These are phyloP conservation scores for Zoanthus gigantus DNA, from an alignment of 92 coral and sea anemone genomes.

Conservation along the genomic window DNA sequence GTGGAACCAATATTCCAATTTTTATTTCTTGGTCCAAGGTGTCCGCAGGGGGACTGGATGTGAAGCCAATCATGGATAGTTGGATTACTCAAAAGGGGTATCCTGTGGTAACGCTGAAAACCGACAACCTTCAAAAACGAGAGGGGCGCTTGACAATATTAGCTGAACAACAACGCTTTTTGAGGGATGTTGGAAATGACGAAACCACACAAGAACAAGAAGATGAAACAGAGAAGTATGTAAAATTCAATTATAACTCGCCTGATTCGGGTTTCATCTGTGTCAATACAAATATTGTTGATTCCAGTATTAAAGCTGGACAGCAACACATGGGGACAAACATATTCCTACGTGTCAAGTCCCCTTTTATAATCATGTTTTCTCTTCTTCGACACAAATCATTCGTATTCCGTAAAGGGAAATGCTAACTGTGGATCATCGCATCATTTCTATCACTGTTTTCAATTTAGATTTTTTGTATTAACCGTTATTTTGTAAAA, in stretches of 20 bases:
- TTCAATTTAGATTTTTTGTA: too few species aligned
- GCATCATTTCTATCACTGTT: too few species aligned
- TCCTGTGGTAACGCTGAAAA: slow-evolving; percentile 83
- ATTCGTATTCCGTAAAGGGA: too few species aligned
- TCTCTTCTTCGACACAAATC: too few species aligned
- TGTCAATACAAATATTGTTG: too few species aligned
- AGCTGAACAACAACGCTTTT: slow-evolving; percentile 84
- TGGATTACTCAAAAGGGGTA: slow-evolving; percentile 98
- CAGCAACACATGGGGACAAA: too few species aligned
- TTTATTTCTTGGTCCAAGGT: slow-evolving; percentile 36
- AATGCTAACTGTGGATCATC: too few species aligned
- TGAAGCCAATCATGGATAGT: slow-evolving; percentile 96
- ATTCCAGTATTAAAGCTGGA: too few species aligned
- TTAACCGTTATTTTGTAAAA: too few species aligned
- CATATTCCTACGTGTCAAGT: too few species aligned
- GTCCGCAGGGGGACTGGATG: slow-evolving; percentile 79
- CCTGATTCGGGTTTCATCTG: not conserved
- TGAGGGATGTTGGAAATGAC: slow-evolving; percentile 76
- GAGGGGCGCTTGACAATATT: slow-evolving; percentile 51
- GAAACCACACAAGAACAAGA: slow-evolving; percentile 53
- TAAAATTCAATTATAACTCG: not conserved
- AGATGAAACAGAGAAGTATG: slow-evolving; percentile 77
- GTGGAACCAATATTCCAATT: not conserved
- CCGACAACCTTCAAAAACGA: slow-evolving; percentile 52
- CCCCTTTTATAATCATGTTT: too few species aligned